These are phyloP conservation scores for Sclerurus mexicanus DNA, from an alignment of 2,113 vertebrate genomes.

Conservation along the genomic window DNA sequence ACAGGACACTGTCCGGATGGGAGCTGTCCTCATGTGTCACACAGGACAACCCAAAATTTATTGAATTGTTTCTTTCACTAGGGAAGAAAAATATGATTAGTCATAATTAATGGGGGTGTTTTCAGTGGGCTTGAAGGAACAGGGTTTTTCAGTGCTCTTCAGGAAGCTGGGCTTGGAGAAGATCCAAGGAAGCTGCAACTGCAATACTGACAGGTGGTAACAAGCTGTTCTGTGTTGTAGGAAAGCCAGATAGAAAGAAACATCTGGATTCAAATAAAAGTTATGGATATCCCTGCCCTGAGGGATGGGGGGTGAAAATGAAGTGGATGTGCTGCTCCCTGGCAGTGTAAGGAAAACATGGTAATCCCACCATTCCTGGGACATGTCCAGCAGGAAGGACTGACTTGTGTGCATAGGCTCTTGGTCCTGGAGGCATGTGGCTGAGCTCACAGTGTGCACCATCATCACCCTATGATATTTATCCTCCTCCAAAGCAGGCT, in stretches of 20 bases:
- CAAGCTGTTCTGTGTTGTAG: neutral
- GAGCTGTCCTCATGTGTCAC: neutral
- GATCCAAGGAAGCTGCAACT: neutral
- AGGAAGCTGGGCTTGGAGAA: neutral
- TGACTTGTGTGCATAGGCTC: fast-evolving
- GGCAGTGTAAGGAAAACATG: neutral
- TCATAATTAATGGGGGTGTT: fast-evolving
- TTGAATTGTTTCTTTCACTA: neutral
- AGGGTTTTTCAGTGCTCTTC: neutral
- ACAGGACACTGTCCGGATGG: neutral
- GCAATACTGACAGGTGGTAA: neutral
- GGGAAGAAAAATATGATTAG: neutral
- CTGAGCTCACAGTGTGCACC: neutral
- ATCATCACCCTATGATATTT: fast-evolving
- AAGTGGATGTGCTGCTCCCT: neutral
- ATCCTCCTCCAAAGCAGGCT: neutral
- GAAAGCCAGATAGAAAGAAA: neutral
- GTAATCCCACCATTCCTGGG: neutral
- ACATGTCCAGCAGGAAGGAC: neutral
- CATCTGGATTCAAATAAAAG: neutral
- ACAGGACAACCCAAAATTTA: neutral
- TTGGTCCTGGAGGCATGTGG: fast-evolving
- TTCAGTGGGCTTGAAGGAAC: neutral
- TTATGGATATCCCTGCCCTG: neutral
- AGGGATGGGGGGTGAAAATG: neutral